Evolutionary conservation across 2,113 vertebrate species (phyloP).

Genomic region (Neoarius graeffei): DNA sequence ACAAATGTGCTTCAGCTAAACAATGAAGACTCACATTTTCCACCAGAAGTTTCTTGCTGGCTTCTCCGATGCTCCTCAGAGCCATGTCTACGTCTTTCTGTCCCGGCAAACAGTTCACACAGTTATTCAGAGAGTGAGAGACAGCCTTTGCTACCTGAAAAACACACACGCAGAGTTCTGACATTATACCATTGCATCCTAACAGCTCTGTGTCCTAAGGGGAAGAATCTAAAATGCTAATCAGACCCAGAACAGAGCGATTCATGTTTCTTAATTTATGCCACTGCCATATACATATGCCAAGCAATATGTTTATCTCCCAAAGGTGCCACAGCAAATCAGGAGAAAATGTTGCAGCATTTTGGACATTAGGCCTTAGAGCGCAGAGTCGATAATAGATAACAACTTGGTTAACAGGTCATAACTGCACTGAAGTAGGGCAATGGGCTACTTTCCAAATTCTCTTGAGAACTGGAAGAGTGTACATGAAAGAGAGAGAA

Average conservation of each 20-base stretch:
- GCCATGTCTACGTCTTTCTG: constrained; percentile 99
- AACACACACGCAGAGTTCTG: constrained; percentile 14
- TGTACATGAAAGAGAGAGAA: neutral
- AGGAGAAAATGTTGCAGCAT: constrained; percentile 57
- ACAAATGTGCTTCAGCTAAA: constrained; percentile 23
- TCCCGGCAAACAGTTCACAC: constrained; percentile 97
- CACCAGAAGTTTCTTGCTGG: constrained; percentile 96
- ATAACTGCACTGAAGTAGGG: constrained; percentile 56
- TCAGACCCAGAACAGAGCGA: constrained; percentile 58
- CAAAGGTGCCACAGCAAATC: constrained; percentile 58
- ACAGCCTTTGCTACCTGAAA: constrained; percentile 95
- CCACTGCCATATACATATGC: constrained; percentile 67
- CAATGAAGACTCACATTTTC: constrained; percentile 82
- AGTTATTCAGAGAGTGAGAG: constrained; percentile 97
- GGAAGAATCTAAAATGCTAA: constrained; percentile 63
- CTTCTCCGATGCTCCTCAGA: constrained; percentile 94
- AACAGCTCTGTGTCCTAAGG: constrained; percentile 55
- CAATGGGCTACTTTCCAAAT: constrained; percentile 26
- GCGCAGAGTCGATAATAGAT: constrained; percentile 51
- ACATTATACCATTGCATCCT: constrained; percentile 51
- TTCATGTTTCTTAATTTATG: constrained; percentile 66
- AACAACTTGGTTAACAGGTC: constrained; percentile 60
- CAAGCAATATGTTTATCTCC: constrained; percentile 68
- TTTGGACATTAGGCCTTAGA: constrained; percentile 57
- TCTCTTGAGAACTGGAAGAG: constrained; percentile 46